Conservation (phyloP, 2,888 invertebrate genomes). For the Ornithoptera priamus region DNA sequence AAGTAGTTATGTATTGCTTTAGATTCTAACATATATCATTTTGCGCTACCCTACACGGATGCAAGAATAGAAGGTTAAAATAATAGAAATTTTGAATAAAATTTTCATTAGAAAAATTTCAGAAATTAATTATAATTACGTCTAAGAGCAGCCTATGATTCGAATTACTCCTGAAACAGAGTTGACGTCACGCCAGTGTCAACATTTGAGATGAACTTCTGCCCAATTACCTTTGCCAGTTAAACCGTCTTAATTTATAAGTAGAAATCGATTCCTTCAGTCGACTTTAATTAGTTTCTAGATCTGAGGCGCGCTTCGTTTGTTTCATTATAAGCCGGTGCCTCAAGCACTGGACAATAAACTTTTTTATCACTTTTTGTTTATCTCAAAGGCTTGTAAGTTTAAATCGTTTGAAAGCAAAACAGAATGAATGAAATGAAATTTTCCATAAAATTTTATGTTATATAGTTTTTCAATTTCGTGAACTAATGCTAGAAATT, state of each 20-base stretch:
- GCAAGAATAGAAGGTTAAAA: too few relatives aligned
- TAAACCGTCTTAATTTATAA: slow-evolving; percentile 72
- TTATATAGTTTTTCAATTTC: too few relatives aligned
- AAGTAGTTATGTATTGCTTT: too few relatives aligned
- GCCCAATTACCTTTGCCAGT: slow-evolving; percentile 72
- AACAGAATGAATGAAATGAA: too few relatives aligned
- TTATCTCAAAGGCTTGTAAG: not conserved
- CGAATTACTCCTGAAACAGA: slow-evolving; percentile 39
- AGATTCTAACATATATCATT: too few relatives aligned
- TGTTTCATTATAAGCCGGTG: slow-evolving; percentile 58
- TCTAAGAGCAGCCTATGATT: slow-evolving; percentile 38
- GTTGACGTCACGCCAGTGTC: slow-evolving; percentile 53
- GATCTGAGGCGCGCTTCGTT: slow-evolving; percentile 63
- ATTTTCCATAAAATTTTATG: too few relatives aligned
- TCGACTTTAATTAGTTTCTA: slow-evolving; percentile 74
- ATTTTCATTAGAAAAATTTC: not conserved
- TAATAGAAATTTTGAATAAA: too few relatives aligned
- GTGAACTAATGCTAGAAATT: too few relatives aligned
- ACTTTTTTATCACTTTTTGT: slow-evolving; percentile 12
- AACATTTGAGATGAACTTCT: slow-evolving; percentile 70
- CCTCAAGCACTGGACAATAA: slow-evolving; percentile 33
- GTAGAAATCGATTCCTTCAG: slow-evolving; percentile 67
- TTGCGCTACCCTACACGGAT: too few relatives aligned
- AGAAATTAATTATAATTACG: not conserved
- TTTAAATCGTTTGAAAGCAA: not conserved